Evolutionary conservation across 2,888 invertebrate species (phyloP).

Genomic region (Lottia scabra): DNA sequence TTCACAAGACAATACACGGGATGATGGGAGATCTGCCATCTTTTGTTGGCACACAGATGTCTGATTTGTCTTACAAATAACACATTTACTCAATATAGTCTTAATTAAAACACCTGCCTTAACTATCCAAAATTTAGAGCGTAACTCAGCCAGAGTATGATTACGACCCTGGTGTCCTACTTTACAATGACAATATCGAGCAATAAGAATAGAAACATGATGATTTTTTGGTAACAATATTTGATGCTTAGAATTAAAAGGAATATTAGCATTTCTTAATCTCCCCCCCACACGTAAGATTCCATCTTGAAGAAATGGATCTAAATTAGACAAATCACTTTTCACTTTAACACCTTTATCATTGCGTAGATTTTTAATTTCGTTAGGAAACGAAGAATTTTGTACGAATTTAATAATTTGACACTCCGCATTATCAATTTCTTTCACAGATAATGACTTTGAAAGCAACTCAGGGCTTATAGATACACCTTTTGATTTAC

Average conservation of each 20-base stretch:
- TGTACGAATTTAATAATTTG: too few relatives aligned
- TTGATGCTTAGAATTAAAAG: constrained; percentile 14
- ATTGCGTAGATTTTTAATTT: neutral
- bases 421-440: too few relatives aligned
- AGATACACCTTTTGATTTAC: too few relatives aligned
- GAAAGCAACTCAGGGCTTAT: too few relatives aligned
- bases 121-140: constrained; percentile 18
- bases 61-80: neutral
- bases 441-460: too few relatives aligned
- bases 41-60: constrained; percentile 1
- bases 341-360: neutral
- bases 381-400: too few relatives aligned
- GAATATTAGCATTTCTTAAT: neutral
- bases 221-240: constrained; percentile 10
- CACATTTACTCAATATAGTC: constrained; percentile 1
- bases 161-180: constrained; percentile 8
- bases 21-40: constrained; percentile 4
- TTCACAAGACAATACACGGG: neutral
- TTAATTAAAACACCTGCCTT: neutral
- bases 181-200: constrained; percentile 6
- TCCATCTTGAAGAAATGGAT: constrained; percentile 4
- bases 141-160: neutral
- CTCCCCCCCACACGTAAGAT: constrained; percentile 13
- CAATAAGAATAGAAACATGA: constrained; percentile 12
- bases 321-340: neutral